A percentile compares a stretch with the other conserved stretches of the same genome.
Conservation (phyloP, 2,113 vertebrate genomes). For the Oryzias celebensis region DNA sequence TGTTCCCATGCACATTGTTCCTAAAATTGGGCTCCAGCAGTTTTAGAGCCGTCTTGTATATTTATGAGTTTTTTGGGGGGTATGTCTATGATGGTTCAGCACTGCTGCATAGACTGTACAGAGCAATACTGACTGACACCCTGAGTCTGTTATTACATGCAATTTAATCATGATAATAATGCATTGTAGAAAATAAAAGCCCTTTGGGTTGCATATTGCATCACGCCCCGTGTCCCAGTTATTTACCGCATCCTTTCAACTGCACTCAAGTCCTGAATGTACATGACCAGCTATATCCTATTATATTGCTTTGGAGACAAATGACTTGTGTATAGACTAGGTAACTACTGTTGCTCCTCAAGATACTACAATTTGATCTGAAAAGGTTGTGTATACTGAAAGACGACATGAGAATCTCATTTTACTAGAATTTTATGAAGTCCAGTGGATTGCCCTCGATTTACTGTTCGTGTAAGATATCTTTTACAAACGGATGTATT, state of each 20-base stretch:
- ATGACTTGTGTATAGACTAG: slow-evolving; percentile 69
- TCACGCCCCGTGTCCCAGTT: slow-evolving; percentile 66
- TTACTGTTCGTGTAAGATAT: slow-evolving; percentile 79
- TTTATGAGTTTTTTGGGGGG: slow-evolving; percentile 56
- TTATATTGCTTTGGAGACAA: slow-evolving; percentile 64
- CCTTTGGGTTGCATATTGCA: slow-evolving; percentile 63
- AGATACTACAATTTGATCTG: slow-evolving; percentile 60
- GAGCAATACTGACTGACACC: slow-evolving; percentile 61
- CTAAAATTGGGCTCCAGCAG: slow-evolving; percentile 45
- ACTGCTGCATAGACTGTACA: slow-evolving; percentile 62
- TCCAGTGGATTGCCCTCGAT: slow-evolving; percentile 71
- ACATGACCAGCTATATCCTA: slow-evolving; percentile 57
- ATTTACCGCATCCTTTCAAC: slow-evolving; percentile 56
- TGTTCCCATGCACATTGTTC: slow-evolving; percentile 51
- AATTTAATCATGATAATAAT: slow-evolving; percentile 55
- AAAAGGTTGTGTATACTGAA: slow-evolving; percentile 71
- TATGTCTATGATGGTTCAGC: slow-evolving; percentile 51
- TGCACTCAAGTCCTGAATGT: slow-evolving; percentile 58
- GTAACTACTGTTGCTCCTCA: slow-evolving; percentile 61
- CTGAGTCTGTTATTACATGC: slow-evolving; percentile 51
- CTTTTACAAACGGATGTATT: slow-evolving; percentile 82
- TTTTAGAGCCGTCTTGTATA: slow-evolving; percentile 59
- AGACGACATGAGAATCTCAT: slow-evolving; percentile 56
- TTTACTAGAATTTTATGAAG: slow-evolving; percentile 66
- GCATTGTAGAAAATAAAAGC: slow-evolving; percentile 67